Conservation (phyloP, 1,140 invertebrate genomes). For the Drosophila prosaltans region DNA sequence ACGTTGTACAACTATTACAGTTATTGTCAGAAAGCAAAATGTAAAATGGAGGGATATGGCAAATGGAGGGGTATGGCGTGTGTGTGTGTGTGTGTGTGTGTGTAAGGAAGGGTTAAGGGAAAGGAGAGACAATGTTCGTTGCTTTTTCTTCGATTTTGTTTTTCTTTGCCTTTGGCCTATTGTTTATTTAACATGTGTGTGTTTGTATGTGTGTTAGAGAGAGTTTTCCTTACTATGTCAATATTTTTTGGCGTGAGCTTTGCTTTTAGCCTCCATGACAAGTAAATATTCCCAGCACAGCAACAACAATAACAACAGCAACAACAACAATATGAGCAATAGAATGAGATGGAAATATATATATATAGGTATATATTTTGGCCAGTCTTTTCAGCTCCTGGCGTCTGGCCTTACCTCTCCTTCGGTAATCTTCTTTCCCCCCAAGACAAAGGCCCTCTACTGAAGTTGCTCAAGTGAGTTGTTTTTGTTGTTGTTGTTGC, state of each 20-base stretch:
- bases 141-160: conserved; percentile 21
- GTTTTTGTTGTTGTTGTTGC: conserved; percentile 20
- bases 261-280: conserved; percentile 76
- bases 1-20: conserved; percentile 71
- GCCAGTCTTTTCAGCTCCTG: conserved; percentile 44
- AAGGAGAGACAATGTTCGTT: conserved; percentile 11
- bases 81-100: no score
- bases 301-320: conserved; percentile 29
- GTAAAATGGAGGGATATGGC: no score
- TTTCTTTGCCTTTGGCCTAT: conserved; percentile 62
- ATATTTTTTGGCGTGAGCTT: conserved; percentile 79
- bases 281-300: conserved; percentile 65
- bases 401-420: conserved; percentile 10
- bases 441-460: conserved; percentile 51
- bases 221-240: conserved; percentile 69
- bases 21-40: conserved; percentile 24
- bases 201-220: conserved; percentile 25
- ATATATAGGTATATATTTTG: conserved; percentile 61
- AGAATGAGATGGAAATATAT: conserved; percentile 30
- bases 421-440: not conserved
- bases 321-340: conserved; percentile 28
- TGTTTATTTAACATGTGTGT: conserved; percentile 60
- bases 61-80: no score
- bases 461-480: conserved; percentile 55
- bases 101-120: conserved; percentile 1